These are phyloP conservation scores for Idaea straminata DNA, from an alignment of 2,888 invertebrate genomes.

Conservation along the genomic window DNA sequence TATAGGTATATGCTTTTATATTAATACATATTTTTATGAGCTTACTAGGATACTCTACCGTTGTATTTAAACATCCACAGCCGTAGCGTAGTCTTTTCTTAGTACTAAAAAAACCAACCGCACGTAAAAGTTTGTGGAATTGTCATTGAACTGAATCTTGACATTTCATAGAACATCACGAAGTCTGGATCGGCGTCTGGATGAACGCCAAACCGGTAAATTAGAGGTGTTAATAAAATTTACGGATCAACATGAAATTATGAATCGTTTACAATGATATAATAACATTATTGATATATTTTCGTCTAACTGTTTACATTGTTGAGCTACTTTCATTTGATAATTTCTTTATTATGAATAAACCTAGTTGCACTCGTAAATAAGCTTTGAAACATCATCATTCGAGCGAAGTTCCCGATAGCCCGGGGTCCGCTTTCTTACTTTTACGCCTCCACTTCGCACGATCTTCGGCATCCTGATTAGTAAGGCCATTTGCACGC, in stretches of 20 bases:
- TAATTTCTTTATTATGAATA: too few species aligned
- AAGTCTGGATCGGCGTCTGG: neutral
- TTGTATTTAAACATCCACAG: neutral
- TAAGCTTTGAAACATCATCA: too few species aligned
- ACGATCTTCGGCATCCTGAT: too few species aligned
- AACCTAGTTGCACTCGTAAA: too few species aligned
- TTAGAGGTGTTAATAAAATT: constrained; percentile 1
- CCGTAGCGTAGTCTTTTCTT: neutral
- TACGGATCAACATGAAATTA: neutral
- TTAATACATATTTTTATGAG: too few species aligned
- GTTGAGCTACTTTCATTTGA: neutral
- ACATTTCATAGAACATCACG: neutral
- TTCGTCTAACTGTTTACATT: neutral
- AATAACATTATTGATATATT: neutral
- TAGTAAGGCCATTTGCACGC: too few species aligned
- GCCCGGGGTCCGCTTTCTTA: too few species aligned
- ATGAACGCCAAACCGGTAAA: neutral
- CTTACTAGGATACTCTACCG: neutral
- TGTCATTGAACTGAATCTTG: neutral
- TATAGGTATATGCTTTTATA: too few species aligned
- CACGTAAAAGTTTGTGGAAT: neutral
- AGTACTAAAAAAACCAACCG: neutral
- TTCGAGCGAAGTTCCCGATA: too few species aligned
- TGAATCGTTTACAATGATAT: neutral
- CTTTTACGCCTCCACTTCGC: too few species aligned